Evolutionary conservation across 1,140 invertebrate genomes (phyloP), one percentile per base, ranked within the genome.

Genomic region (Chymomyza costata): DNA sequence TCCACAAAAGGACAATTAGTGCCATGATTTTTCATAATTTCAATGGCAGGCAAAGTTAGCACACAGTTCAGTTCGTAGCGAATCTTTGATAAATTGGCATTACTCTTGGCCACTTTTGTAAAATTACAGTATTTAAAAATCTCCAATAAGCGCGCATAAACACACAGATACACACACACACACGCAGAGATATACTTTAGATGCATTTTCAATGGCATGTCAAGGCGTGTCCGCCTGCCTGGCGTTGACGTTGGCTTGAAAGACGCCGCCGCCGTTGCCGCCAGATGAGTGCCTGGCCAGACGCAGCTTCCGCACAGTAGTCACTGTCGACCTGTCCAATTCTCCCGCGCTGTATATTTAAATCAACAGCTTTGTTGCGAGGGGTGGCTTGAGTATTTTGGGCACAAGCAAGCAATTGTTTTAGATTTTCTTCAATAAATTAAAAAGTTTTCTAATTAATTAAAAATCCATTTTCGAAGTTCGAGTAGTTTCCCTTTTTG

Each of bases 61-160:
- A n/a, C 37, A 0, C 17, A 31, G 13, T 28, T 15, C 10, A 6
- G 18, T 17, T 38, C 44, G 43, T 60, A 56, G 61, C 63, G 63
- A 47, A 73, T 66, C 61, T 31, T 52, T 48, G 47, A 63, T 76
- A 76, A 76, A 76, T 76, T 76, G 59, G 70, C 71, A 51, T 56
- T 70, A 65, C 53, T 45, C 37, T 13, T 31, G 45, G 45, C 53
- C 13, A 37, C 14, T 34, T 3, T 34, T 34, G 32, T 6, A 11
- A 73, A 80, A 80, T 80, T 68, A 80, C 73, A 55, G 64, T 81
- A 80, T 80, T 80, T 80, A 80, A 81, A 80, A 80, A 73, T 80
- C 64, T 68, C 64, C 41, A 80, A 80, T 80, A 80, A 80, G 34
- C 44, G 28, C 31, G 70, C 71, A 65, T 65, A 76, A 78, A 78